Percentiles rank a stretch among this genome's conserved stretches.
Conservation (phyloP, 1,140 invertebrate species). For the Megalonaias nervosa region DNA sequence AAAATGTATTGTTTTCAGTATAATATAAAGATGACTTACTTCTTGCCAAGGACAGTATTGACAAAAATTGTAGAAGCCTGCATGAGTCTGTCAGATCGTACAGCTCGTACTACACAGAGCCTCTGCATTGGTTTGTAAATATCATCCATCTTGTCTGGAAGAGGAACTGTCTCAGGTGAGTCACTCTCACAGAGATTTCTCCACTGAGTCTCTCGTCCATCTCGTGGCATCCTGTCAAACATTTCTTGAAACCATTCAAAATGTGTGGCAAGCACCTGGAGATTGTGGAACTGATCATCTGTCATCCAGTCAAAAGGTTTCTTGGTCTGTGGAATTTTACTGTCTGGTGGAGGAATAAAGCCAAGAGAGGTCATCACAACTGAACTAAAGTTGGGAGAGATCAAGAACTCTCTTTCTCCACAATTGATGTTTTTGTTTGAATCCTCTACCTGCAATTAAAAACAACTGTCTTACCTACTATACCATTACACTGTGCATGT, state of each 20-base stretch:
- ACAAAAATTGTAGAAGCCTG: conserved; percentile 66
- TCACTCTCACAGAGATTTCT: conserved; percentile 69
- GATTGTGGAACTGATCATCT: conserved; percentile 70
- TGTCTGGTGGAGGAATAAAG: conserved; percentile 43
- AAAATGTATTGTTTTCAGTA: neutral
- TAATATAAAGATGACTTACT: conserved; percentile 50
- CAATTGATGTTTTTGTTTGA: conserved; percentile 54
- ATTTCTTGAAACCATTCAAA: conserved; percentile 65
- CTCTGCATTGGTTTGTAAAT: conserved; percentile 65
- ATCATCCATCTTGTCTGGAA: conserved; percentile 70
- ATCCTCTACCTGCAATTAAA: conserved; percentile 63
- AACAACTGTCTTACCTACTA: neutral
- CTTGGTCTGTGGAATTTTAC: conserved; percentile 62
- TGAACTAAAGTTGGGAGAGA: conserved; percentile 67
- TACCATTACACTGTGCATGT: neutral
- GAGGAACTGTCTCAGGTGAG: conserved; percentile 59
- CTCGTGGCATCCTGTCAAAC: conserved; percentile 69
- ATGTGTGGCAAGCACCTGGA: conserved; percentile 65
- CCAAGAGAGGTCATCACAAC: conserved; percentile 64
- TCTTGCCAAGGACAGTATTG: conserved; percentile 65
- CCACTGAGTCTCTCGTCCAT: conserved; percentile 71
- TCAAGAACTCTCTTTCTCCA: conserved; percentile 69
- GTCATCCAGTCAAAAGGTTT: conserved; percentile 73
- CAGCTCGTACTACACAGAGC: conserved; percentile 66
- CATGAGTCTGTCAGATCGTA: conserved; percentile 66